Base-by-base conservation (phyloP, 2,888 invertebrate genomes). In the Sclerodermus sp. region DNA sequence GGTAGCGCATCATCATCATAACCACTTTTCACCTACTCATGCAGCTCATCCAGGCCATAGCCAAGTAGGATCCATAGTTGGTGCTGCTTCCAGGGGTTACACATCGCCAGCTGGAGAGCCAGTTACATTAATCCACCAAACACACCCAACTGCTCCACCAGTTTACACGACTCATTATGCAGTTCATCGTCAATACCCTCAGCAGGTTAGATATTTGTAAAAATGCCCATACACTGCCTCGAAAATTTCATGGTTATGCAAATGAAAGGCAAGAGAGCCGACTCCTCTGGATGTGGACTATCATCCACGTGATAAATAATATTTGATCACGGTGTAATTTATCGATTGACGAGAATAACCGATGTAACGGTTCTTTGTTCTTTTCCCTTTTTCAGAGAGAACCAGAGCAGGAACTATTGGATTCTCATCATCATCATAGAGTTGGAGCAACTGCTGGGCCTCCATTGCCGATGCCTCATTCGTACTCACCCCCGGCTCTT, bases 381-480 rank as follows among this genome's bases (percentile, higher is more conserved):
- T 8, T 34, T 4, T 34, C 10, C 3, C 31, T 16, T 13, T 62
- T 63, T 12, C 65, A 76, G 74, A 66, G 74, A 43, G 74, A 74
- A 55, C 73, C 74, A 66, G 80, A 67, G 51, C 64, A 68, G 48
- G 78, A 71, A 64, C 64, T 70, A 54, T 62, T 73, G 55, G 76
- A 74, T 45, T 67, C 74, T 38, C 73, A 76, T 49, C 77, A 75
- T 54, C 74, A 75, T 52, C 73, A 79, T 45, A 71, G 80, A 56
- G 77, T 75, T 29, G 74, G 82, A 79, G 58, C 81, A 79, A 47
- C 81, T 8, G 68, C 70, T 17, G 72, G 71, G 34, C 70, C 73
- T n/a, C 74, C 72, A 18, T 55, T 76, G 45, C 67, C 73, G 18
- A 70, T 82, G 49, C 79, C 80, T 13, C 79, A 80, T 50, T 79